A percentile compares a stretch with the other conserved stretches of the same genome.
These are phyloP conservation scores for Pseudochirops corinnae DNA, from an alignment of 2,797 vertebrate species.

Conservation along the genomic window DNA sequence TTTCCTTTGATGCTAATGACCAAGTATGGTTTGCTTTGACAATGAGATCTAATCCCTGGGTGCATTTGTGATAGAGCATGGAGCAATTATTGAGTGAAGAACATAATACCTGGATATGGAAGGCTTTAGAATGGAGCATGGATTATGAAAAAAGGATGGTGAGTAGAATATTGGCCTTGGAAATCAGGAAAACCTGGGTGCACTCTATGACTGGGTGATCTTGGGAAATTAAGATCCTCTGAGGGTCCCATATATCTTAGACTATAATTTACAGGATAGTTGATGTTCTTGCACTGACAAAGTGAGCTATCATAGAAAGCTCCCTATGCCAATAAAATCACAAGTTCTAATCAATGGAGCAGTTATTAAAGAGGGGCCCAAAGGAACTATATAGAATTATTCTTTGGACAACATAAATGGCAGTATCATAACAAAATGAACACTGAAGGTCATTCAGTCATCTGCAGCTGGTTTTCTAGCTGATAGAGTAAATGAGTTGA, in stretches of 20 bases:
- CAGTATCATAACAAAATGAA: conserved; percentile 85
- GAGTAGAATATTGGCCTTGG: neutral
- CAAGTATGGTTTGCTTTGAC: too few species aligned
- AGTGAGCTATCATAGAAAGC: neutral
- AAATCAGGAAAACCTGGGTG: neutral
- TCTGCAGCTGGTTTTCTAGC: conserved; percentile 88
- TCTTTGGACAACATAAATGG: conserved; percentile 79
- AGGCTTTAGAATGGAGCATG: neutral
- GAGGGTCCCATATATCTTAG: neutral
- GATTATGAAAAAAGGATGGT: neutral
- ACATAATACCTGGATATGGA: neutral
- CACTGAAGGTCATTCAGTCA: conserved; percentile 92
- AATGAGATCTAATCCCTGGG: too few species aligned
- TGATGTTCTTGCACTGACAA: neutral
- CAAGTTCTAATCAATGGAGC: neutral
- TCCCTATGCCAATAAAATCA: neutral
- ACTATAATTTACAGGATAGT: neutral
- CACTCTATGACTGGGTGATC: neutral
- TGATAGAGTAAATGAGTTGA: conserved; percentile 83
- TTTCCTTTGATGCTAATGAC: too few species aligned
- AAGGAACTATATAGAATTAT: conserved; percentile 84
- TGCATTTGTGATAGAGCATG: too few species aligned
- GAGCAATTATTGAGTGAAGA: neutral
- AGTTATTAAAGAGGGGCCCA: neutral
- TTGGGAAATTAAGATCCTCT: neutral